Evolutionary conservation across 2,888 invertebrate species (phyloP), one percentile per base, ranked within the genome.

Genomic region (Eutolmus rufibarbis): DNA sequence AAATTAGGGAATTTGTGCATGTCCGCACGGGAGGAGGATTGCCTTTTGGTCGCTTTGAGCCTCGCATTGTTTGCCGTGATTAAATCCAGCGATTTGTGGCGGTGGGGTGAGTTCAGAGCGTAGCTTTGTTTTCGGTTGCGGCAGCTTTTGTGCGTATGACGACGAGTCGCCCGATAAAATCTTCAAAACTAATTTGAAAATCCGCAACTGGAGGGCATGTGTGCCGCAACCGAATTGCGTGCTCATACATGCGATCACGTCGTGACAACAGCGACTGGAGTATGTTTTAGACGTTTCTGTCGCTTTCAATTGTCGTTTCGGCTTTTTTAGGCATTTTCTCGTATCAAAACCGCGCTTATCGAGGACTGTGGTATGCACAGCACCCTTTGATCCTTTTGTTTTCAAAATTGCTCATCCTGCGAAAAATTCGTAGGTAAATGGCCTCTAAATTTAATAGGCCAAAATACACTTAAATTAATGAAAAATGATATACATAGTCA

Each of bases 101-200:
- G 28, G 19, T 51, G 28, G 31, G 51, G 16, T 19, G 14, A 34
- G 14, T 9, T 51, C 46, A 16, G 14, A 66, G 23, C 66, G 28
- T 51, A 51, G 51, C 51, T 51, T 51, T 82, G 31, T 82, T 51
- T 82, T 56, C 12, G 23, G n/a, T 66, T 57, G 66, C 66, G 56
- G 82, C 66, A 66, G 82, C 82, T 84, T 57, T 84, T 84, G 66
- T 84, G 82, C 82, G 82, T 84, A 84, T 84, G 82, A 84, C 82
- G 82, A 84, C 82, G 28, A 19, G 5, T 4, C 56, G 28, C 23
- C 66, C 46, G 82, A 84, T 84, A 84, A 84, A 28, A 84, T 66
- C 66, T 84, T 66, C 37, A 37, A 84, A 84, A 84, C 66, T 84
- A 84, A 84, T 84, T 84, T 84, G 34, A 66, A 84, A 66, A 37